phyloP scores from a whole-genome alignment of 2,113 vertebrate genomes.

The Micronisus gabar region DNA sequence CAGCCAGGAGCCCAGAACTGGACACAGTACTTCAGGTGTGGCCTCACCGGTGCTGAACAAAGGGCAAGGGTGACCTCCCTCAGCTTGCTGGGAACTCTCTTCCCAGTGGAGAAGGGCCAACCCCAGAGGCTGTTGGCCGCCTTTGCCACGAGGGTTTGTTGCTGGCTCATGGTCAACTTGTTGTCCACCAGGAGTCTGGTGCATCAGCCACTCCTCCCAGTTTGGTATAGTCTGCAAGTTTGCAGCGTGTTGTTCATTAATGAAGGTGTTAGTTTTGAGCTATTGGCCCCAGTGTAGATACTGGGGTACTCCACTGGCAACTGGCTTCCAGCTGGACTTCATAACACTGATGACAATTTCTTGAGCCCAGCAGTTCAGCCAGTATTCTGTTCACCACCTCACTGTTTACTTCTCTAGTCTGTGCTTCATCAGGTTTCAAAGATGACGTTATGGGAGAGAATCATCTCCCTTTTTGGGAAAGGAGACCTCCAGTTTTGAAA shows the following conservation, averaged over 20 bases:
- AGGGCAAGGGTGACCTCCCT: too few relatives aligned
- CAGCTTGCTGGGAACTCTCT: too few relatives aligned
- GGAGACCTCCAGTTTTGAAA: background rate
- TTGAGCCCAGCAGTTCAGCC: fast-evolving
- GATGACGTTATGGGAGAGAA: background rate
- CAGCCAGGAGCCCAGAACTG: too few relatives aligned
- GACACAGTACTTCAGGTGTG: too few relatives aligned
- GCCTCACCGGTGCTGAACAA: too few relatives aligned
- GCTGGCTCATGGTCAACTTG: background rate
- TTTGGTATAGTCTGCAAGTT: background rate
- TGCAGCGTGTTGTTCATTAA: background rate
- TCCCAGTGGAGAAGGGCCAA: background rate
- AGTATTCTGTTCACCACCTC: background rate
- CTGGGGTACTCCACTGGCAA: background rate
- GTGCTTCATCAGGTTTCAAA: background rate
- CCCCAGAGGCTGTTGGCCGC: fast-evolving
- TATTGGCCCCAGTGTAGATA: background rate
- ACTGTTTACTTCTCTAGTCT: background rate
- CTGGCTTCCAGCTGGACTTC: background rate
- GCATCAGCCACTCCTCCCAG: background rate
- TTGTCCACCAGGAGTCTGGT: background rate
- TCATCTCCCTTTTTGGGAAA: background rate
- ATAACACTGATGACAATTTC: background rate
- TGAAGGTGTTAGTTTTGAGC: background rate
- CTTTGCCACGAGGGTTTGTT: fast-evolving